Percentiles rank a stretch among this genome's conserved stretches.
Evolutionary conservation across 2,113 vertebrate genomes (phyloP).

Genomic region (Etheostoma cragini): DNA sequence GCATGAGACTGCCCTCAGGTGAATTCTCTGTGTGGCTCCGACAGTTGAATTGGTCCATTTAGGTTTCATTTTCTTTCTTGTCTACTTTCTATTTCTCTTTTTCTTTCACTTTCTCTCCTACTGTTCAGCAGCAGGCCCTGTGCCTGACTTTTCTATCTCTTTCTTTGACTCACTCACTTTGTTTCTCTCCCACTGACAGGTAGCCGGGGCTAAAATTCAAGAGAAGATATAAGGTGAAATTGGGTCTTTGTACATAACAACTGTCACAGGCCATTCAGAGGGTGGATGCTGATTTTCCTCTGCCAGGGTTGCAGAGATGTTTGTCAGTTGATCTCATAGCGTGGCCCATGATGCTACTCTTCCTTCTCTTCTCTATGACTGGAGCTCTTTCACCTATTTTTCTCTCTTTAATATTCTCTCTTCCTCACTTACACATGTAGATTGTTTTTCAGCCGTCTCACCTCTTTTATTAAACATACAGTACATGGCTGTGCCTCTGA

Average conservation of each 20-base stretch:
- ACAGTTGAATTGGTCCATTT: slow-evolving; percentile 74
- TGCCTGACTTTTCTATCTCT: slow-evolving; percentile 44
- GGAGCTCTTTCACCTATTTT: slow-evolving; percentile 26
- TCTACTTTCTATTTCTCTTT: slow-evolving; percentile 71
- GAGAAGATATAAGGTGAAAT: slow-evolving; percentile 62
- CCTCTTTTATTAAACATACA: slow-evolving; percentile 50
- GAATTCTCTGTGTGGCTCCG: slow-evolving; percentile 68
- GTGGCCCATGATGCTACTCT: slow-evolving; percentile 40
- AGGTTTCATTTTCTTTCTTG: slow-evolving; percentile 76
- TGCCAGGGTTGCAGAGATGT: slow-evolving; percentile 56
- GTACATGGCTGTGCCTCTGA: slow-evolving; percentile 40
- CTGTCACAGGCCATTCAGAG: slow-evolving; percentile 60
- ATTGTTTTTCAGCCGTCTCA: slow-evolving; percentile 39
- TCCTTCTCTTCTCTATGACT: slow-evolving; percentile 29
- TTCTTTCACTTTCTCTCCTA: slow-evolving; percentile 68
- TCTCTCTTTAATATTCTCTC: slow-evolving; percentile 19
- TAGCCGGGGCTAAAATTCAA: slow-evolving; percentile 46
- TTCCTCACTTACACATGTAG: slow-evolving; percentile 7
- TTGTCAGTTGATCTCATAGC: slow-evolving; percentile 71
- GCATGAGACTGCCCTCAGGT: slow-evolving; percentile 72
- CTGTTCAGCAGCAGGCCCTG: slow-evolving; percentile 48
- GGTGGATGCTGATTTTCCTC: slow-evolving; percentile 59
- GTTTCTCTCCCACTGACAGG: slow-evolving; percentile 66
- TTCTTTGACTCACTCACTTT: slow-evolving; percentile 63
- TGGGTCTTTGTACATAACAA: slow-evolving; percentile 69